Conservation (phyloP, 2,113 vertebrate genomes). For the Triplophysa siluroides region DNA sequence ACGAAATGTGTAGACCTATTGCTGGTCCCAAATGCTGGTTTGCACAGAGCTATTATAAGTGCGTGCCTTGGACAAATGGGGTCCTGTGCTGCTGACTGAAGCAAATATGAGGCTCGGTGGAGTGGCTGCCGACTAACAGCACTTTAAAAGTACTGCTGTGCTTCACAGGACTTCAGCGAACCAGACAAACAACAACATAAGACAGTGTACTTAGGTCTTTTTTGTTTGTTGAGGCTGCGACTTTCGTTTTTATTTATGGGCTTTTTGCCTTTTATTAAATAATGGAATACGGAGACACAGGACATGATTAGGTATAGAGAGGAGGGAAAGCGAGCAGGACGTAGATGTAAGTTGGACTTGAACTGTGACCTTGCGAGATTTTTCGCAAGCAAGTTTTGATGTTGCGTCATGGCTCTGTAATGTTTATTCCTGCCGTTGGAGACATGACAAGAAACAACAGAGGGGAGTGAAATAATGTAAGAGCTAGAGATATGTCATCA, state of each 20-base stretch:
- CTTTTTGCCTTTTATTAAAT: slow-evolving; percentile 25
- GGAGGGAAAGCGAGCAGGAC: background rate
- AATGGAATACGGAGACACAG: background rate
- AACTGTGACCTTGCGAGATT: background rate
- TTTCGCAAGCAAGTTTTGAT: no score
- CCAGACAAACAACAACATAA: slow-evolving; percentile 15
- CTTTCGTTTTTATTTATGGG: slow-evolving; percentile 29
- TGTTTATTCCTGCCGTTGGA: no score
- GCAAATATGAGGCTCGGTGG: slow-evolving; percentile 41
- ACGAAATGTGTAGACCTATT: background rate
- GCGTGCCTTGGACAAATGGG: slow-evolving; percentile 34
- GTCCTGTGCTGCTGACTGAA: slow-evolving; percentile 51
- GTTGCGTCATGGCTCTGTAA: no score
- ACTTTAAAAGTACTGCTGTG: slow-evolving; percentile 34
- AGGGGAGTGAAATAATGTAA: no score
- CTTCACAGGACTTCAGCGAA: slow-evolving; percentile 38
- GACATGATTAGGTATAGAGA: background rate
- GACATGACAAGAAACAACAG: no score
- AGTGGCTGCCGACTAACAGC: slow-evolving; percentile 40
- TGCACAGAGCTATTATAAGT: slow-evolving; percentile 46
- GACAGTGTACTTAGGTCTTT: slow-evolving; percentile 15
- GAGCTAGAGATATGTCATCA: no score
- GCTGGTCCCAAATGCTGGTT: slow-evolving; percentile 31
- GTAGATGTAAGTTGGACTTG: background rate
- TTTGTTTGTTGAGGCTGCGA: slow-evolving; percentile 3